Evolutionary conservation across 2,113 vertebrate species (phyloP).

Genomic region (Gymnogyps californianus): DNA sequence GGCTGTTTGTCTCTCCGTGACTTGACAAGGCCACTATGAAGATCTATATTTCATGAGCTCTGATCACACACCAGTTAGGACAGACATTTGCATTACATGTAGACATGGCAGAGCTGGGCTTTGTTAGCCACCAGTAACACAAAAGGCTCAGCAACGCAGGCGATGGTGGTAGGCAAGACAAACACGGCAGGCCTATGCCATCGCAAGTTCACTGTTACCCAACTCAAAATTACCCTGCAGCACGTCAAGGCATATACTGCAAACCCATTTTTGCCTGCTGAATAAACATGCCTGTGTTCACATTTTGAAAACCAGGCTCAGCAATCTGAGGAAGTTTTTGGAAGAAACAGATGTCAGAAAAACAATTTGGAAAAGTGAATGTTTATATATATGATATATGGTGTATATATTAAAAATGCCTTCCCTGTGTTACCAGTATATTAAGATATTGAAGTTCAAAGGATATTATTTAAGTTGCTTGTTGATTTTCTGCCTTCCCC

Average conservation of each 20-base stretch:
- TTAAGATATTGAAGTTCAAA: background rate
- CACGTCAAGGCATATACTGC: background rate
- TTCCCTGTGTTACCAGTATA: background rate
- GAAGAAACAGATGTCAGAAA: background rate
- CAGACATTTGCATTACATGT: accelerated
- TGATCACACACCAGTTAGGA: background rate
- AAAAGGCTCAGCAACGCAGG: background rate
- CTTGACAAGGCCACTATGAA: background rate
- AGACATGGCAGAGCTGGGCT: background rate
- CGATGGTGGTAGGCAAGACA: background rate
- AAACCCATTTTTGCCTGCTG: background rate
- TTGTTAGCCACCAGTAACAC: background rate
- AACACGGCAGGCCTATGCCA: background rate
- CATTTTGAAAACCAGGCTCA: background rate
- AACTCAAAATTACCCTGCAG: background rate
- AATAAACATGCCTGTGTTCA: background rate
- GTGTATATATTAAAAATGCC: background rate
- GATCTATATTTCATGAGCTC: background rate
- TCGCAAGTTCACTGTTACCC: background rate
- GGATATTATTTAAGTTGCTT: background rate
- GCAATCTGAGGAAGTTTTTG: background rate
- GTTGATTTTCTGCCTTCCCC: background rate
- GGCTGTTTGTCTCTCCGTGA: background rate
- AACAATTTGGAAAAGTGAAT: background rate
- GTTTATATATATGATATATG: background rate